Conservation (phyloP, 2,797 vertebrate genomes). For the Dermochelys coriacea region DNA sequence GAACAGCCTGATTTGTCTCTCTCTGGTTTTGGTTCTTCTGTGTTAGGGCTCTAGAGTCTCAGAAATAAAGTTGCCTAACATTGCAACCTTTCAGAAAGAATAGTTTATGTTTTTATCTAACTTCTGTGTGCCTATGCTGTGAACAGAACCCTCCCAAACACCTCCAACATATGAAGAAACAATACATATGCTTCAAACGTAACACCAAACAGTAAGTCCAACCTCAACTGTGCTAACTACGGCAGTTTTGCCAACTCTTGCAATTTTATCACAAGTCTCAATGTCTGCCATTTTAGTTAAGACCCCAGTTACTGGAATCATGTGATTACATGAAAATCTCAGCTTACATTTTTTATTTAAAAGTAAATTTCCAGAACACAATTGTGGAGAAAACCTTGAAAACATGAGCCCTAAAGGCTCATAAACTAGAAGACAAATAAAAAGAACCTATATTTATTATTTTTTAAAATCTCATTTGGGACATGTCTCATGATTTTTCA, state of each 20-base stretch:
- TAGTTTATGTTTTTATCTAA: neutral
- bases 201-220: neutral
- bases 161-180: neutral
- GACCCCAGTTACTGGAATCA: neutral
- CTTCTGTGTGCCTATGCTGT: neutral
- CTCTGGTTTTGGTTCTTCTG: neutral
- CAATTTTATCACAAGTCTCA: neutral
- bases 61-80: neutral
- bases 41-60: neutral
- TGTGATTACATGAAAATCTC: neutral
- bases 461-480: neutral
- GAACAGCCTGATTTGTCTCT: neutral
- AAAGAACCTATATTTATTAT: neutral
- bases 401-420: neutral
- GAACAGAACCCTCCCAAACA: neutral
- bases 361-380: neutral
- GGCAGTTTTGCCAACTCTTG: neutral
- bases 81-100: neutral
- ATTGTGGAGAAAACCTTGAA: slow-evolving; percentile 1
- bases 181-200: neutral
- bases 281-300: neutral
- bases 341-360: neutral
- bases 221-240: neutral
- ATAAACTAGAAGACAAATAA: neutral
- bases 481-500: neutral